Percentiles rank a stretch among this genome's conserved stretches.
Conservation (phyloP, 2,113 vertebrate genomes). For the Saccopteryx bilineata region DNA sequence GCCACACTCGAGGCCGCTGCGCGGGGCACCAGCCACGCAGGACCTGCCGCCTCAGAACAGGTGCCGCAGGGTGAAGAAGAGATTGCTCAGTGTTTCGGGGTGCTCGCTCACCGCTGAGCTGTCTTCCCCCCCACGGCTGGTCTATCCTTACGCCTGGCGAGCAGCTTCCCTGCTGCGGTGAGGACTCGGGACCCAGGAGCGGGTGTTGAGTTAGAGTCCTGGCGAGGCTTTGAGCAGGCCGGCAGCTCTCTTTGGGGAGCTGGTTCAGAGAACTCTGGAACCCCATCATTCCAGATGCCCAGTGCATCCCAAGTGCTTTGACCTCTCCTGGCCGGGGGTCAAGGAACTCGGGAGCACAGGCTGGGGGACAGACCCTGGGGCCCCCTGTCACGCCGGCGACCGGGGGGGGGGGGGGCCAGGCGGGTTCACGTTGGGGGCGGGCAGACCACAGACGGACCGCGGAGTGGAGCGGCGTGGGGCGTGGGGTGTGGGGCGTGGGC, state of each 20-base stretch:
- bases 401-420: too few species aligned
- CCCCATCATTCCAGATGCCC: neutral
- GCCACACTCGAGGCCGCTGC: neutral
- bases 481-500: too few species aligned
- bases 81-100: neutral
- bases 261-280: slow-evolving; percentile 39
- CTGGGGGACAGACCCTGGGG: neutral
- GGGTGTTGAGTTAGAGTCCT: neutral
- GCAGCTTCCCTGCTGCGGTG: neutral
- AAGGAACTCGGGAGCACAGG: neutral
- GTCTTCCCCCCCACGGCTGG: neutral
- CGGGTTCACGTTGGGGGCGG: too few species aligned
- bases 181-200: neutral
- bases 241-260: neutral
- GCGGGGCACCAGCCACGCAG: neutral
- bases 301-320: neutral
- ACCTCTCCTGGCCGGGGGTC: neutral
- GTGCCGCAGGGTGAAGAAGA: neutral
- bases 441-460: too few species aligned
- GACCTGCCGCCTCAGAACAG: neutral
- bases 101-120: slow-evolving; percentile 16
- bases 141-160: slow-evolving; percentile 3
- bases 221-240: neutral
- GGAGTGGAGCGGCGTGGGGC: too few species aligned
- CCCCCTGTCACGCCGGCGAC: too few species aligned